These are phyloP conservation scores for Nymphalis io DNA, from an alignment of 1,140 invertebrate species.

Conservation along the genomic window DNA sequence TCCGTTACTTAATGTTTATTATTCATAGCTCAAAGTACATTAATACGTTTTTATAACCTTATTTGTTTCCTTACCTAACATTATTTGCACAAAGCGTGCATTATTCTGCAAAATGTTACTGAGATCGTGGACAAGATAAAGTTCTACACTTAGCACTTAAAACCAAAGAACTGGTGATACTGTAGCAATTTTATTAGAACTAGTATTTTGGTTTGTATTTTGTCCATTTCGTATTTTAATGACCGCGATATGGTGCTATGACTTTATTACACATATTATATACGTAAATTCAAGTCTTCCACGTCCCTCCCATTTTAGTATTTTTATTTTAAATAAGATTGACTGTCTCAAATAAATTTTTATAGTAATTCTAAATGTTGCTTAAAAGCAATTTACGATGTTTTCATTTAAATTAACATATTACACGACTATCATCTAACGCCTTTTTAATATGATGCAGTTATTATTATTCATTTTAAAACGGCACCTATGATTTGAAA, in stretches of 20 bases:
- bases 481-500: constrained; percentile 18
- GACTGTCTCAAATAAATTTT: neutral
- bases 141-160: constrained; percentile 4
- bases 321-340: neutral
- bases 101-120: neutral
- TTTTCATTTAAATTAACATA: constrained; percentile 11
- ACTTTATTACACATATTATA: neutral
- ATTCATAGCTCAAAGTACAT: too few relatives aligned
- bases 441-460: constrained; percentile 21
- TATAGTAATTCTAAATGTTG: neutral
- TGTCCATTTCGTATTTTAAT: constrained; percentile 31
- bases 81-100: neutral
- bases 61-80: neutral
- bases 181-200: constrained; percentile 24
- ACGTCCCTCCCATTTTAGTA: neutral
- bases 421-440: constrained; percentile 6
- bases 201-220: constrained; percentile 25
- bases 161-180: constrained; percentile 14
- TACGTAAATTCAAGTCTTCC: neutral
- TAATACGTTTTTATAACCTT: neutral
- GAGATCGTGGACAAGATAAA: neutral
- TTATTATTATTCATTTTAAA: constrained; percentile 26
- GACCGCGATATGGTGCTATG: neutral
- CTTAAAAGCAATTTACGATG: neutral
- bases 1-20: too few relatives aligned